A percentile compares a stretch with the other conserved stretches of the same genome.
These are phyloP conservation scores for Drosophila tanythrix DNA, from an alignment of 2,888 invertebrate species.

Conservation along the genomic window DNA sequence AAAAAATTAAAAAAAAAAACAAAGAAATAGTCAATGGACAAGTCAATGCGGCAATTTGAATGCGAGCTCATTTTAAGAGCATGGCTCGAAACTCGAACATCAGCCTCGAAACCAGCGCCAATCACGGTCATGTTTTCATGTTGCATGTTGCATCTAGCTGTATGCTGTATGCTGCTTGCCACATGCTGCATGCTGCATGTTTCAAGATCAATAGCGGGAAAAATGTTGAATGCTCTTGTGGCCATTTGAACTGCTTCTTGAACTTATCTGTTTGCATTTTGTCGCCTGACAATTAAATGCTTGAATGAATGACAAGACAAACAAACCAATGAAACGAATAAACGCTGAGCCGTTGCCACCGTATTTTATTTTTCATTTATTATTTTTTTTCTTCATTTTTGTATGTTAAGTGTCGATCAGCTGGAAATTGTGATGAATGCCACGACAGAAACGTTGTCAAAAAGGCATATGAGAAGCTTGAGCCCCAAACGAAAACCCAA, in stretches of 20 bases:
- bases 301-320: constrained; percentile 76
- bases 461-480: constrained; percentile 56
- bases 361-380: neutral
- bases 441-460: constrained; percentile 55
- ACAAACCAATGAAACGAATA: constrained; percentile 34
- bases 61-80: constrained; percentile 73
- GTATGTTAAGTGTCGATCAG: constrained; percentile 68
- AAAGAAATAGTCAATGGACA: constrained; percentile 63
- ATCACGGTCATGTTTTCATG: constrained; percentile 65
- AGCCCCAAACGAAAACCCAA: constrained; percentile 11
- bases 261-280: constrained; percentile 78
- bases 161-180: constrained; percentile 32
- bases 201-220: constrained; percentile 67
- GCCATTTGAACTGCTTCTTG: constrained; percentile 61
- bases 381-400: constrained; percentile 2
- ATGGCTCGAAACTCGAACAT: constrained; percentile 33
- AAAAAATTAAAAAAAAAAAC: neutral
- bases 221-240: constrained; percentile 56
- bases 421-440: constrained; percentile 65
- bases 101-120: constrained; percentile 32
- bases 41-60: constrained; percentile 76
- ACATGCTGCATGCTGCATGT: constrained; percentile 50
- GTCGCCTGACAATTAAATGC: constrained; percentile 78
- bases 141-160: constrained; percentile 55
- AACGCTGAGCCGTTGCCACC: constrained; percentile 32